These are phyloP conservation scores for Etheostoma nigrum DNA, from an alignment of 2,797 vertebrate genomes.

Conservation along the genomic window DNA sequence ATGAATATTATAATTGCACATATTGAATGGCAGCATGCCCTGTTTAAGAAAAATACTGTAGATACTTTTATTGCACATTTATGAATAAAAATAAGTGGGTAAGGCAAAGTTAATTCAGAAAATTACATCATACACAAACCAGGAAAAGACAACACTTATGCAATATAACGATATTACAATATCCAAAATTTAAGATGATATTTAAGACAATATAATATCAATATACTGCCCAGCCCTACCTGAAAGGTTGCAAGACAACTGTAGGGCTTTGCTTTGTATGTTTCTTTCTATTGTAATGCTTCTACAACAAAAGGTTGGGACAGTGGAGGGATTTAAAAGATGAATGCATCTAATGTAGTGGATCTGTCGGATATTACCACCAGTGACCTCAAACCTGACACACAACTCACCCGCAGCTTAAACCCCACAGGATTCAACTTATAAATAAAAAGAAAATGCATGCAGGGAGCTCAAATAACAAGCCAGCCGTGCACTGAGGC, in stretches of 20 bases:
- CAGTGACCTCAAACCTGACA: constrained; percentile 64
- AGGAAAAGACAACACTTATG: too few species aligned
- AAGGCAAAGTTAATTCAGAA: too few species aligned
- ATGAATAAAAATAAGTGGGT: too few species aligned
- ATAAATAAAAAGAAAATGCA: constrained; percentile 12
- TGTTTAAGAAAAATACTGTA: too few species aligned
- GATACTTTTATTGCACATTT: too few species aligned
- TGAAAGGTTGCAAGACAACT: constrained; percentile 37
- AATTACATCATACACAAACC: too few species aligned
- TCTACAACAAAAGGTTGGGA: constrained; percentile 56
- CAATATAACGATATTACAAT: too few species aligned
- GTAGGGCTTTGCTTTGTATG: constrained; percentile 35
- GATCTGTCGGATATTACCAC: constrained; percentile 59
- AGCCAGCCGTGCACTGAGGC: constrained; percentile 14
- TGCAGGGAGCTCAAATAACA: constrained; percentile 47
- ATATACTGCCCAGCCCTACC: too few species aligned
- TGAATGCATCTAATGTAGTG: constrained; percentile 58
- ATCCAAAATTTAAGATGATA: too few species aligned
- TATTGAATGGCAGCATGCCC: too few species aligned
- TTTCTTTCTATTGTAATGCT: constrained; percentile 47
- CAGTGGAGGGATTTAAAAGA: constrained; percentile 62
- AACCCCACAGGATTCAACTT: constrained; percentile 32
- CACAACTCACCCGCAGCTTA: constrained; percentile 52
- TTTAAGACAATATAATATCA: too few species aligned
- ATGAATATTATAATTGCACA: too few species aligned